phyloP scores from a whole-genome alignment of 2,113 vertebrate species.

The Cheilinus undulatus region DNA sequence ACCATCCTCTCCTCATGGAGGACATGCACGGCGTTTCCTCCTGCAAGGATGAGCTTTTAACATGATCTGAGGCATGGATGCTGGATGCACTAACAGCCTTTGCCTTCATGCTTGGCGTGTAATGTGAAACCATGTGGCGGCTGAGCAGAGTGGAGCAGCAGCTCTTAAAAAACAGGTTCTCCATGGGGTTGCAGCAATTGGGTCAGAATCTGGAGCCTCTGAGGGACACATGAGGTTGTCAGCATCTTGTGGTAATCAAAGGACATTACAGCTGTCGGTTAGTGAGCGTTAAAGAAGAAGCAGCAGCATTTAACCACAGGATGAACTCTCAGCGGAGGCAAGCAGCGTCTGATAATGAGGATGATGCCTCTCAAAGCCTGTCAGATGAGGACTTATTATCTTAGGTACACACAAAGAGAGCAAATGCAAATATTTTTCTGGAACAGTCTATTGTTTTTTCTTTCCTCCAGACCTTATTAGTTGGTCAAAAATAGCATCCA shows the following conservation, averaged over 20 bases:
- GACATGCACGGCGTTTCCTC: not conserved
- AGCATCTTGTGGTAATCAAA: slow-evolving; percentile 63
- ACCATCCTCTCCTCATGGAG: slow-evolving; percentile 33
- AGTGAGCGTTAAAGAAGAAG: slow-evolving; percentile 12
- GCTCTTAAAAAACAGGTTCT: slow-evolving; percentile 23
- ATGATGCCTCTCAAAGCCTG: slow-evolving; percentile 1
- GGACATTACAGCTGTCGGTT: slow-evolving; percentile 46
- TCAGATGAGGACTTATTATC: slow-evolving; percentile 1
- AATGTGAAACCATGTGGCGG: slow-evolving; percentile 56
- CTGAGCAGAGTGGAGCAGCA: slow-evolving; percentile 27
- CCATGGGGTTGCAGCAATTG: slow-evolving; percentile 47
- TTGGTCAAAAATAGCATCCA: slow-evolving; percentile 69
- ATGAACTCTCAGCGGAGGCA: slow-evolving; percentile 3
- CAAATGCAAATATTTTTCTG: slow-evolving; percentile 25
- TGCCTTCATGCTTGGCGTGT: slow-evolving; percentile 34
- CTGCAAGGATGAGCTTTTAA: slow-evolving; percentile 33
- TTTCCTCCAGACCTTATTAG: slow-evolving; percentile 33
- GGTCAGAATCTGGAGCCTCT: slow-evolving; percentile 59
- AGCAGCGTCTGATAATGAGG: slow-evolving; percentile 10
- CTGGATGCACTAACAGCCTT: slow-evolving; percentile 32
- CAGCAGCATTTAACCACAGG: not conserved
- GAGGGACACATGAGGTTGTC: slow-evolving; percentile 46
- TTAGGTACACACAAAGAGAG: not conserved
- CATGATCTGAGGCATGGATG: slow-evolving; percentile 37
- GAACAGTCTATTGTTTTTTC: not conserved